Conservation (phyloP, 2,113 vertebrate species). For the Pygoscelis antarcticus region DNA sequence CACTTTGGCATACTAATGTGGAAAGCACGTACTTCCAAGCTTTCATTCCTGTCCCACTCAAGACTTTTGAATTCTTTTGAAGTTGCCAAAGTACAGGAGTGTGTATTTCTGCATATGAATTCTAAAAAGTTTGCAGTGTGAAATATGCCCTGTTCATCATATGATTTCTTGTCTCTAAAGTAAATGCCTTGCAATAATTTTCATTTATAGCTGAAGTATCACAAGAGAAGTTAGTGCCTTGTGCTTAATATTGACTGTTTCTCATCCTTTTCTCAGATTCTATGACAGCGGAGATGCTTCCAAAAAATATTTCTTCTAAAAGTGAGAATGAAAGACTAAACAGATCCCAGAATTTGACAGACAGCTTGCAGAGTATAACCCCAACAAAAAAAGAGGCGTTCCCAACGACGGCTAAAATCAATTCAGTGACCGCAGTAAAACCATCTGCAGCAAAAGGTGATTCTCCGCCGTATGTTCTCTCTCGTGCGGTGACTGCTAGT, state of each 20-base stretch:
- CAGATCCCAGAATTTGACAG: background rate
- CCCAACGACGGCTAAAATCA: background rate
- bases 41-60: background rate
- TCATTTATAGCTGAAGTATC: background rate
- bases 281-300: rapidly evolving
- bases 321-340: slow-evolving; percentile 38
- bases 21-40: background rate
- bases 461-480: background rate
- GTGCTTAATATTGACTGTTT: background rate
- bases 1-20: background rate
- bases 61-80: background rate
- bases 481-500: background rate
- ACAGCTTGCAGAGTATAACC: background rate
- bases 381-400: background rate
- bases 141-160: background rate
- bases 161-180: background rate
- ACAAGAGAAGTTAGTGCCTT: background rate
- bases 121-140: background rate
- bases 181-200: background rate
- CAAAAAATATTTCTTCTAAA: background rate
- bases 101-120: background rate
- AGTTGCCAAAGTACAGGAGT: background rate
- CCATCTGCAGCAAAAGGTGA: background rate
- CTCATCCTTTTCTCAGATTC: slow-evolving; percentile 1
- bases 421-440: background rate